A percentile compares a stretch with the other conserved stretches of the same genome.
Evolutionary conservation across 2,797 vertebrate genomes (phyloP).

Genomic region (Nyctalus aviator): DNA sequence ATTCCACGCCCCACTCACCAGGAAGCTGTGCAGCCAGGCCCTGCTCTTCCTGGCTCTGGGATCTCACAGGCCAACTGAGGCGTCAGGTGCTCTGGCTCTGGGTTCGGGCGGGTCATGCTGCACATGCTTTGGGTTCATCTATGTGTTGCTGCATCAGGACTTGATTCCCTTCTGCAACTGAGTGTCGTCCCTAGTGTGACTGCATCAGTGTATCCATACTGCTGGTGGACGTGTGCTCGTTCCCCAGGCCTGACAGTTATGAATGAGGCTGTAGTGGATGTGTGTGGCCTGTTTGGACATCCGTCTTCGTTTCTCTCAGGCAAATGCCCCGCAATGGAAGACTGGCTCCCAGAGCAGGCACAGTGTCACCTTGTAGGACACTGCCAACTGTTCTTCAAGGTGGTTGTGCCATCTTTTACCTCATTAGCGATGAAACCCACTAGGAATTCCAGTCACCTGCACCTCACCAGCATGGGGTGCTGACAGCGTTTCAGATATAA

Average conservation of each 20-base stretch:
- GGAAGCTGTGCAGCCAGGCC: not conserved
- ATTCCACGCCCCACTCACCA: not conserved
- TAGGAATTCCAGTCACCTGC: not conserved
- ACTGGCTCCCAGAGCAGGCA: not conserved
- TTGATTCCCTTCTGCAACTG: not conserved
- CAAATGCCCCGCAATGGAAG: not conserved
- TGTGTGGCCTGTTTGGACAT: not conserved
- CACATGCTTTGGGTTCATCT: not conserved
- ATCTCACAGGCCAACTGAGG: not conserved
- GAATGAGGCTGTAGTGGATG: not conserved
- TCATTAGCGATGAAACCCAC: not conserved
- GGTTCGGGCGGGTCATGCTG: not conserved
- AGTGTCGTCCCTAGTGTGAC: not conserved
- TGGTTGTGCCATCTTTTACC: not conserved
- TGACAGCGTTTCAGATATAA: not conserved
- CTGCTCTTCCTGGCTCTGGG: not conserved
- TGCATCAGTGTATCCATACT: not conserved
- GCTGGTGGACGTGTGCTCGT: not conserved
- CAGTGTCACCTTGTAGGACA: not conserved
- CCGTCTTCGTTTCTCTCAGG: not conserved
- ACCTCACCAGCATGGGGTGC: too few species aligned
- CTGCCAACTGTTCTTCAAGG: not conserved
- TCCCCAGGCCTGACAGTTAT: not conserved
- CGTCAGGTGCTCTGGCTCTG: not conserved
- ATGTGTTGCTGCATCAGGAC: too few species aligned